Percentiles rank a stretch among this genome's conserved stretches.
These are phyloP conservation scores for Neogobius melanostomus DNA, from an alignment of 2,113 vertebrate genomes.

Conservation along the genomic window DNA sequence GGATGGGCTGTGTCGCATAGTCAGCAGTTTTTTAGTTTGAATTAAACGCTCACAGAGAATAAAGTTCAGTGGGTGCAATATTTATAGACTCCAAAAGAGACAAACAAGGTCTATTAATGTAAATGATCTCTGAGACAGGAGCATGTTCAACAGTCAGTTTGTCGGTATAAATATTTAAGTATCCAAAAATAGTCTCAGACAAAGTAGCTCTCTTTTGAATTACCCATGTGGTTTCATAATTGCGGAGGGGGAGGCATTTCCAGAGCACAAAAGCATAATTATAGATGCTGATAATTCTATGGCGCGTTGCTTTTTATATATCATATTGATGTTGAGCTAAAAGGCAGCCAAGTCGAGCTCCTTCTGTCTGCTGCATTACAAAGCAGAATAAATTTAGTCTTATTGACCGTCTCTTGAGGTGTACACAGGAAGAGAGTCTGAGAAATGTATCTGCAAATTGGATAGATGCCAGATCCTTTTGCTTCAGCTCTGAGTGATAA, in stretches of 20 bases:
- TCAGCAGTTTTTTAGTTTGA: conserved; percentile 15
- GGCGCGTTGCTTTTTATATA: conserved; percentile 59
- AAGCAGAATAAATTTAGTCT: conserved; percentile 61
- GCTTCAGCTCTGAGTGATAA: conserved; percentile 28
- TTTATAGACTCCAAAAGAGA: conserved; percentile 13
- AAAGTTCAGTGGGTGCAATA: conserved; percentile 9
- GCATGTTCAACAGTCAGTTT: conserved; percentile 11
- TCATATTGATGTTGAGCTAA: conserved; percentile 62
- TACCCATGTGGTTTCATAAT: conserved; percentile 28
- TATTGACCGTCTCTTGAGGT: conserved; percentile 64
- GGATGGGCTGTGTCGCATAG: conserved; percentile 44
- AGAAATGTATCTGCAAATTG: conserved; percentile 42
- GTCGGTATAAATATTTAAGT: conserved; percentile 35
- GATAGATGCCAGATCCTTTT: conserved; percentile 50
- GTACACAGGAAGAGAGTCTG: conserved; percentile 35
- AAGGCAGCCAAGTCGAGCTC: conserved; percentile 56
- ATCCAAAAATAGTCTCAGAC: conserved; percentile 37
- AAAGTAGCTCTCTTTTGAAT: conserved; percentile 27
- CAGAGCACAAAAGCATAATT: conserved; percentile 51
- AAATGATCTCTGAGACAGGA: conserved; percentile 5
- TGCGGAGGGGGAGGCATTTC: conserved; percentile 18
- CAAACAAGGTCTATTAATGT: not conserved
- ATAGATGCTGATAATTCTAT: conserved; percentile 58
- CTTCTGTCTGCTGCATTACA: conserved; percentile 55
- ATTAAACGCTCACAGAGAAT: conserved; percentile 31